Percentiles rank a stretch among this genome's conserved stretches.
These are phyloP conservation scores for Drosophila buzzatii DNA, from an alignment of 2,888 invertebrate species.

Conservation along the genomic window DNA sequence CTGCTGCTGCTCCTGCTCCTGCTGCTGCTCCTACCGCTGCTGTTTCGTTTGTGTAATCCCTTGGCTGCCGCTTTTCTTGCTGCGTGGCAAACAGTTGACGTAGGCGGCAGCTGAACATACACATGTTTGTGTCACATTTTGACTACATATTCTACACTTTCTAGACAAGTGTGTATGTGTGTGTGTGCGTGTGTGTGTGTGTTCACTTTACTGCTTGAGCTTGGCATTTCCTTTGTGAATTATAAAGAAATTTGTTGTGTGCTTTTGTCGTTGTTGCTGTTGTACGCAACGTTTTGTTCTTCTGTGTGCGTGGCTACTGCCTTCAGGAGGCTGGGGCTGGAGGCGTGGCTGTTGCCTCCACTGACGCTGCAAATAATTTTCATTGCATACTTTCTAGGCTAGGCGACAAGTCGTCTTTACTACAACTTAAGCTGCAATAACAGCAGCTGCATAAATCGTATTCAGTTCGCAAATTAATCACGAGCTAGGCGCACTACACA, in stretches of 20 bases:
- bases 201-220: constrained; percentile 62
- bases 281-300: constrained; percentile 49
- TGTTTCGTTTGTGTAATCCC: constrained; percentile 49
- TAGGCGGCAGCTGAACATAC: constrained; percentile 70
- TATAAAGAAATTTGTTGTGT: constrained; percentile 75
- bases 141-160: constrained; percentile 48
- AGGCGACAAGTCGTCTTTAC: constrained; percentile 41
- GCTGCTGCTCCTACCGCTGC: background rate
- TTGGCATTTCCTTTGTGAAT: constrained; percentile 77
- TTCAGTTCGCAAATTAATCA: constrained; percentile 11
- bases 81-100: constrained; percentile 18
- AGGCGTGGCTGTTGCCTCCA: constrained; percentile 10
- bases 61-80: constrained; percentile 60
- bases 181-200: constrained; percentile 32
- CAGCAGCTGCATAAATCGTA: constrained; percentile 33
- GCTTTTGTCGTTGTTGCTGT: constrained; percentile 23
- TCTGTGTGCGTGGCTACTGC: constrained; percentile 19
- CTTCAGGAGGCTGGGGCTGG: background rate
- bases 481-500: background rate
- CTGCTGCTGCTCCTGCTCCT: background rate
- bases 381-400: constrained; percentile 63
- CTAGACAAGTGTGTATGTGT: constrained; percentile 1
- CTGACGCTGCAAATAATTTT: constrained; percentile 43
- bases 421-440: constrained; percentile 27
- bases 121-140: constrained; percentile 77